phyloP scores from a whole-genome alignment of 1,140 invertebrate species.

The Muscidifurax raptorellus region DNA sequence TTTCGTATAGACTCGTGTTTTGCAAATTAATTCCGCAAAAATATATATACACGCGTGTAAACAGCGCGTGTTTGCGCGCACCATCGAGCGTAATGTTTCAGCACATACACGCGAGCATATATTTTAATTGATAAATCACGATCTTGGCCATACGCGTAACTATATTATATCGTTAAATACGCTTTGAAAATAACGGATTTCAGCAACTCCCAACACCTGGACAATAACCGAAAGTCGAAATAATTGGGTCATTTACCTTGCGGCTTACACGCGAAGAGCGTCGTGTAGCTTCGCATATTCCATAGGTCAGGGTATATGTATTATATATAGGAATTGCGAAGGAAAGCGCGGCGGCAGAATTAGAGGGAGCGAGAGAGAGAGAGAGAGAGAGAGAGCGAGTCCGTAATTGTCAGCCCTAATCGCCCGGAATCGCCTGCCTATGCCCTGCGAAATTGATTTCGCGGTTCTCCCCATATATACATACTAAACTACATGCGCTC shows the following conservation, averaged over 20 bases:
- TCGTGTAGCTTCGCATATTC: not conserved
- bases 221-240: not conserved
- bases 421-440: constrained; percentile 43
- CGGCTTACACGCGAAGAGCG: not conserved
- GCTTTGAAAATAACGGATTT: not conserved
- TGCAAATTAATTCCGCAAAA: not conserved
- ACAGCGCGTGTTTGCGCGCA: not conserved
- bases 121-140: not conserved
- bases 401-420: constrained; percentile 47
- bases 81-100: not conserved
- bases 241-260: not conserved
- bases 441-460: constrained; percentile 50
- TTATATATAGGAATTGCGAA: not conserved
- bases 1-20: not conserved
- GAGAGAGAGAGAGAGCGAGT: not conserved
- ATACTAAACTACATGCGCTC: too few relatives aligned
- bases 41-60: not conserved
- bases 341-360: not conserved
- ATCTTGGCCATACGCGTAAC: not conserved
- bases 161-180: not conserved
- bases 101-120: not conserved
- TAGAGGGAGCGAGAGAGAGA: not conserved
- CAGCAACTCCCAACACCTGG: not conserved
- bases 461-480: constrained; percentile 28
- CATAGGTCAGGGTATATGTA: not conserved